Conservation (phyloP, 2,797 vertebrate species). For the Coranthus polyacanthus region DNA sequence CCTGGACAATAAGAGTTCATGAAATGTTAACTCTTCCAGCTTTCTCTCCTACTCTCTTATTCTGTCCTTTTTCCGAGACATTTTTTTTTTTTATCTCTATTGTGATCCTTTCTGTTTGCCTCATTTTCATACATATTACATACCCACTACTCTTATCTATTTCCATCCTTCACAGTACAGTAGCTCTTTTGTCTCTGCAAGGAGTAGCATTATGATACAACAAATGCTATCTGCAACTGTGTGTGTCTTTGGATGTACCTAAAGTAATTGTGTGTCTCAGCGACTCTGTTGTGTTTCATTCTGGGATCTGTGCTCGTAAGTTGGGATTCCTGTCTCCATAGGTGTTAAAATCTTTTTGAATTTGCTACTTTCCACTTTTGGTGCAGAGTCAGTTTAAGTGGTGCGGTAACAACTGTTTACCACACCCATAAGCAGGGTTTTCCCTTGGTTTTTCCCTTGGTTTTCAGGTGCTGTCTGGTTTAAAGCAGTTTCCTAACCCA, state of each 20-base stretch:
- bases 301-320: slow-evolving; percentile 6
- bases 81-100: slow-evolving; percentile 23
- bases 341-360: too few species aligned
- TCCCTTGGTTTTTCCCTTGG: too few species aligned
- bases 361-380: too few species aligned
- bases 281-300: slow-evolving; percentile 28
- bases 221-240: slow-evolving; percentile 30
- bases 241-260: slow-evolving; percentile 8
- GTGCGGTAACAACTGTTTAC: too few species aligned
- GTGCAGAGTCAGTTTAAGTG: too few species aligned
- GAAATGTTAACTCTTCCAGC: slow-evolving; percentile 51
- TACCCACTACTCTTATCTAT: slow-evolving; percentile 42
- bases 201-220: slow-evolving; percentile 39
- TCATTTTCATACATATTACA: slow-evolving; percentile 73
- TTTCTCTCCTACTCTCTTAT: slow-evolving; percentile 2
- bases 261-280: slow-evolving; percentile 4
- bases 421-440: too few species aligned
- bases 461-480: too few species aligned
- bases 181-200: slow-evolving; percentile 33
- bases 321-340: slow-evolving; percentile 10
- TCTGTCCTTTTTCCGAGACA: slow-evolving; percentile 14
- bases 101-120: slow-evolving; percentile 53
- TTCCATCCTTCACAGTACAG: slow-evolving; percentile 19
- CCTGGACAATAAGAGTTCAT: slow-evolving; percentile 58
- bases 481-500: too few species aligned